A percentile compares a stretch with the other conserved stretches of the same genome.
Conservation (phyloP, 2,797 vertebrate species). For the Ctenochaetus hawaiiensis region DNA sequence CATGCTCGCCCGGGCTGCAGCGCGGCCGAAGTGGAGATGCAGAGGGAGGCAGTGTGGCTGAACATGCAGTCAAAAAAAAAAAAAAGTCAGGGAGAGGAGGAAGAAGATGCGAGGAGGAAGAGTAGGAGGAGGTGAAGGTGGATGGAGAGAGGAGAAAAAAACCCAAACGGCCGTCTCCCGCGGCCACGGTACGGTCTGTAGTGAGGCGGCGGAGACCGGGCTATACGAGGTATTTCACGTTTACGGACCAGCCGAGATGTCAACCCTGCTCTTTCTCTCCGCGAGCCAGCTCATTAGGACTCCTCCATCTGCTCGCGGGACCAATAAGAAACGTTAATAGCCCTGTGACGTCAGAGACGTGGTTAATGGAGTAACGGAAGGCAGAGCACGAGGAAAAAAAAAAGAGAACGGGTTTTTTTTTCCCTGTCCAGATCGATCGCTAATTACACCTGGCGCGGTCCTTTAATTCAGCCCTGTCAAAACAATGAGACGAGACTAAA, state of each 20-base stretch:
- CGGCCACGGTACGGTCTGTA: conserved; percentile 50
- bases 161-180: conserved; percentile 49
- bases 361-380: conserved; percentile 78
- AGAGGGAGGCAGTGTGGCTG: conserved; percentile 78
- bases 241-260: conserved; percentile 70
- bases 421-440: conserved; percentile 91
- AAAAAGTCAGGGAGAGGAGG: conserved; percentile 57
- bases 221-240: conserved; percentile 55
- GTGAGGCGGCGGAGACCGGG: conserved; percentile 37
- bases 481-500: conserved; percentile 81
- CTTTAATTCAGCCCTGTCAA: conserved; percentile 93
- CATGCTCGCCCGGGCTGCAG: conserved; percentile 92
- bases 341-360: conserved; percentile 93
- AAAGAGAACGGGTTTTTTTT: conserved; percentile 32
- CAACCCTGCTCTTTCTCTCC: conserved; percentile 56
- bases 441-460: conserved; percentile 95
- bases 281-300: conserved; percentile 74
- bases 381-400: conserved; percentile 23
- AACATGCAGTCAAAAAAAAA: conserved; percentile 81
- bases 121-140: conserved; percentile 13
- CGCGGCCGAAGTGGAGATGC: conserved; percentile 79
- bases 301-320: conserved; percentile 91
- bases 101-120: conserved; percentile 38
- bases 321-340: conserved; percentile 97
- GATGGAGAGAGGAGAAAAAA: not conserved